phyloP scores from a whole-genome alignment of 1,140 invertebrate genomes.

The Drosophila arizonae region DNA sequence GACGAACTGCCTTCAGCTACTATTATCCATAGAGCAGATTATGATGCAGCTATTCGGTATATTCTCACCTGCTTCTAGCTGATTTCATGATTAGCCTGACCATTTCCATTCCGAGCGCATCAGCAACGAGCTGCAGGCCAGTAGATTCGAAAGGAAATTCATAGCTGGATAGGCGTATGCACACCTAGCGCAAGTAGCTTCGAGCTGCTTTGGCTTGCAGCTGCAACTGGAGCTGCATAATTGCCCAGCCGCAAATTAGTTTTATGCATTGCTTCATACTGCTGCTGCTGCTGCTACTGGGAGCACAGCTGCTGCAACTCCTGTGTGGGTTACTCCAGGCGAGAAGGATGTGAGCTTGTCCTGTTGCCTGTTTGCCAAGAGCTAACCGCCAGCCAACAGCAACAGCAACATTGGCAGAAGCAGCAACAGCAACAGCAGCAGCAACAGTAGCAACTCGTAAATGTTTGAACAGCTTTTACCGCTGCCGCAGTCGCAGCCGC shows the following conservation, averaged over 20 bases:
- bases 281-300: not conserved
- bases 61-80: no score
- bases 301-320: slow-evolving; percentile 7
- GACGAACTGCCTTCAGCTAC: no score
- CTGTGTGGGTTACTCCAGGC: slow-evolving; percentile 1
- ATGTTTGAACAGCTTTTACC: slow-evolving; percentile 50
- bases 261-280: slow-evolving; percentile 35
- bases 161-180: slow-evolving; percentile 15
- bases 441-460: slow-evolving; percentile 26
- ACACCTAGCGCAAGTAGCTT: not conserved
- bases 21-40: no score
- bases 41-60: no score
- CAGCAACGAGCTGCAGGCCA: not conserved
- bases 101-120: not conserved
- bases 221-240: slow-evolving; percentile 38
- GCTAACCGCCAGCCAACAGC: slow-evolving; percentile 7
- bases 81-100: no score
- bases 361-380: slow-evolving; percentile 14
- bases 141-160: slow-evolving; percentile 62
- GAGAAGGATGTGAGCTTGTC: not conserved
- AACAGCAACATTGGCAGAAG: no score
- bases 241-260: slow-evolving; percentile 54
- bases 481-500: slow-evolving; percentile 33
- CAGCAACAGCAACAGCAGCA: no score
- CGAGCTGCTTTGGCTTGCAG: slow-evolving; percentile 4